These are phyloP conservation scores for Hippocampus kuda DNA, from an alignment of 2,797 vertebrate species.

Conservation along the genomic window DNA sequence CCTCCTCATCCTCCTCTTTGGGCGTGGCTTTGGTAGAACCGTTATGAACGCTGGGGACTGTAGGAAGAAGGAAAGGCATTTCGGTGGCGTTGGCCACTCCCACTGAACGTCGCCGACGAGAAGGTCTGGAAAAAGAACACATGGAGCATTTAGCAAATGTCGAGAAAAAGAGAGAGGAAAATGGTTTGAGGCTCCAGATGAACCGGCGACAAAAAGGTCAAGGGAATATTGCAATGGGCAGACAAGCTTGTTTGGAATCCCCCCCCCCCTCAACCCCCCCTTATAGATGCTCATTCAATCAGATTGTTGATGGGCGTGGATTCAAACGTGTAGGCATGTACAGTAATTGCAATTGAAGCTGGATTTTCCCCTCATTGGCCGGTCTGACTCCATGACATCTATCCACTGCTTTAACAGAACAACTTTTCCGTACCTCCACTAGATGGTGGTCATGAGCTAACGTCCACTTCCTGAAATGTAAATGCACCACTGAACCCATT, in stretches of 20 bases:
- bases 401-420: conserved; percentile 1
- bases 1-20: conserved; percentile 56
- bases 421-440: conserved; percentile 23
- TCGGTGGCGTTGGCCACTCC: conserved; percentile 70
- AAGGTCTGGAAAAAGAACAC: conserved; percentile 59
- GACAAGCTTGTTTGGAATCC: neutral
- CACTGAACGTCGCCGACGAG: conserved; percentile 77
- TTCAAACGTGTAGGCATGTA: neutral
- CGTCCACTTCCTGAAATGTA: neutral
- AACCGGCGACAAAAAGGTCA: neutral
- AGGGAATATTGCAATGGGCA: neutral
- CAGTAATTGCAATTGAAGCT: too few species aligned
- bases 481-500: neutral
- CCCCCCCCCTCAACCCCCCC: too few species aligned
- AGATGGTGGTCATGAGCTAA: conserved; percentile 29
- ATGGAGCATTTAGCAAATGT: conserved; percentile 10
- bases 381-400: conserved; percentile 25
- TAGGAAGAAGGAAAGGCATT: conserved; percentile 47
- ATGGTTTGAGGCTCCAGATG: neutral
- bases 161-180: neutral
- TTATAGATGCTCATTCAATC: neutral
- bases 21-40: conserved; percentile 49
- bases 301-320: neutral
- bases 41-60: conserved; percentile 42
- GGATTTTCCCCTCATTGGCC: too few species aligned